phyloP scores from a whole-genome alignment of 2,113 vertebrate species.

The Hipposideros armiger region DNA sequence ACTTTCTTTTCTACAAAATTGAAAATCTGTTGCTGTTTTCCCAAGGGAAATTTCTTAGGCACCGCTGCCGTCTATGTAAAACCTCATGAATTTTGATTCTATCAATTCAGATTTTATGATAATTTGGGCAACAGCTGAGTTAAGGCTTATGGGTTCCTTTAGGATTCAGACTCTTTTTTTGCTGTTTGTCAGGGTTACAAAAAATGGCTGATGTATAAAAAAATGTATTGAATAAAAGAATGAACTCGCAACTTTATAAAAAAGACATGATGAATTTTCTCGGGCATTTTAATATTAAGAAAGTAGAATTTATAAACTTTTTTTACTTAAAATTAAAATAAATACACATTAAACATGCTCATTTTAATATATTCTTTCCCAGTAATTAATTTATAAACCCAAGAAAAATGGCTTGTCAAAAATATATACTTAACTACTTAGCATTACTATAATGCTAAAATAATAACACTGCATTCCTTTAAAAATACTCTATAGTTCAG shows the following conservation, averaged over 20 bases:
- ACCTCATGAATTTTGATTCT: background rate
- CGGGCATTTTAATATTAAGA: background rate
- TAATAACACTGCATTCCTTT: background rate
- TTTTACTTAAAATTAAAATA: conserved; percentile 53
- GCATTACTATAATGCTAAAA: background rate
- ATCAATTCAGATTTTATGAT: background rate
- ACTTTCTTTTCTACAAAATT: background rate
- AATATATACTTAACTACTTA: background rate
- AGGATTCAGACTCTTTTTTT: background rate
- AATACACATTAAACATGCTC: background rate
- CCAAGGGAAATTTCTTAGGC: background rate
- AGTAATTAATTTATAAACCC: conserved; percentile 16
- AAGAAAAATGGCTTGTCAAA: conserved; percentile 14
- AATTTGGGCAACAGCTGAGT: background rate
- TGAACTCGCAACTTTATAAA: background rate
- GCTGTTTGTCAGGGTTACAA: background rate
- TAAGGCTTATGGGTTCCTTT: background rate
- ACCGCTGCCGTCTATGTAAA: background rate
- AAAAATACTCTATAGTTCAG: background rate
- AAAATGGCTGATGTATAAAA: background rate
- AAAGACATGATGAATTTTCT: conserved; percentile 20
- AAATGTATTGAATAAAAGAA: conserved; percentile 6
- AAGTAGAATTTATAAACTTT: background rate
- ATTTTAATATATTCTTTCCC: conserved; percentile 35
- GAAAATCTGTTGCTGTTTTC: background rate